These are phyloP conservation scores for Eutrigla gurnardus DNA, from an alignment of 2,797 vertebrate genomes.

Conservation along the genomic window DNA sequence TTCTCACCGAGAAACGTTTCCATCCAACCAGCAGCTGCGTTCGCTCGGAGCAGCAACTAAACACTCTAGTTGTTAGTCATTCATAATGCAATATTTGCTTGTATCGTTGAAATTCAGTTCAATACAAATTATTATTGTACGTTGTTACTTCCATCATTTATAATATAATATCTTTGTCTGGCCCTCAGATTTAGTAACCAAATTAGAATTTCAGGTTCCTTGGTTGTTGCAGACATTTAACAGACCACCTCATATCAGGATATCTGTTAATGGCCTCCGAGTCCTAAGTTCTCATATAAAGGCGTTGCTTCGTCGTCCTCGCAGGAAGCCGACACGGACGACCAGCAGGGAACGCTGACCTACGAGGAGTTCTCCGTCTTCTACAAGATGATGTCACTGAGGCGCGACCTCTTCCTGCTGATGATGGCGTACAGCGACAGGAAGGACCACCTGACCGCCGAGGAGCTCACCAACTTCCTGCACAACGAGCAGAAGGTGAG, in stretches of 20 bases:
- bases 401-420: conserved; percentile 94
- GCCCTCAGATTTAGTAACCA: background rate
- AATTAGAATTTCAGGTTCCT: background rate
- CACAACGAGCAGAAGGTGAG: conserved; percentile 92
- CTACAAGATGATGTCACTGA: conserved; percentile 98
- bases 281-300: too few species aligned
- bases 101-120: background rate
- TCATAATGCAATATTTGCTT: background rate
- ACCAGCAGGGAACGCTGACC: conserved; percentile 95
- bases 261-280: background rate
- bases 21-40: too few species aligned
- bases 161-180: background rate
- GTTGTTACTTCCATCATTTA: background rate
- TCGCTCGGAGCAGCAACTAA: too few species aligned
- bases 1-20: too few species aligned
- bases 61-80: too few species aligned
- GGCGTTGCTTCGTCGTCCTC: background rate
- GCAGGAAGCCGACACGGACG: conserved; percentile 98
- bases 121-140: background rate
- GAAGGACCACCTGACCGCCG: conserved; percentile 93
- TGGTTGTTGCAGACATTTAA: background rate
- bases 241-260: background rate
- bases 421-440: conserved; percentile 95
- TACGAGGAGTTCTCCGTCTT: conserved; percentile 98
- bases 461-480: conserved; percentile 93